Base-by-base conservation (phyloP, 2,888 invertebrate species). In the Phengaris arion region DNA sequence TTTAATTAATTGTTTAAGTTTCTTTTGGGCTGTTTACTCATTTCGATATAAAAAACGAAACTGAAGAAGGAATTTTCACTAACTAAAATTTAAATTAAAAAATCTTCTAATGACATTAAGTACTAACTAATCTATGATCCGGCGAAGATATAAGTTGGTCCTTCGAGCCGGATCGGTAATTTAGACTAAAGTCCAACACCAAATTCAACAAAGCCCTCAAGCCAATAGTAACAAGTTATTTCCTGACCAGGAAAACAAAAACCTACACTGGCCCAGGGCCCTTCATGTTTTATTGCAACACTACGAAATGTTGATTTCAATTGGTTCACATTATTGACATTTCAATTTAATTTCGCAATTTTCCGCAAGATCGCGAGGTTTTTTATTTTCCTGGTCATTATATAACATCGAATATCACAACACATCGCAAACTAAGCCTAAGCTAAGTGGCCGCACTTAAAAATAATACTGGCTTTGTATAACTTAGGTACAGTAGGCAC, bases 381-480 rank as follows among this genome's bases (percentile, higher is more conserved):
- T 64, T 6, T 1, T 12, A 64, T 64, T 64, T 12, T 64, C 64
- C 64, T 13, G 35, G 35, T 35, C 45, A 45, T 10, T 12, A 64
- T 12, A 64, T 64, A 35, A 64, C 74, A 48, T 59, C 74, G 48
- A 57, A 55, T 74, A 74, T 74, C 59, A 74, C 57, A 59, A 55
- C 57, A 55, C 55, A 57, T 45, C 35, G 74, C 74, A 74, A 57
- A 57, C 57, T 75, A 69, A 45, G 57, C 46, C 22, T 57, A 57
- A 15, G 22, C 59, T 57, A n/a, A 10, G 57, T 51, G 52, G 45
- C 48, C 46, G 15, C 54, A 59, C 22, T 45, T 55, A 64, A 68
- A 48, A 74, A 76, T 76, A 76, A 77, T 75, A 76, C 72, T 72
- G 72, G 72, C 72, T 15, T 48, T 69, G 48, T 69, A 48, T 35